Evolutionary conservation across 1,140 invertebrate species (phyloP).

Genomic region (Anastrepha ludens): DNA sequence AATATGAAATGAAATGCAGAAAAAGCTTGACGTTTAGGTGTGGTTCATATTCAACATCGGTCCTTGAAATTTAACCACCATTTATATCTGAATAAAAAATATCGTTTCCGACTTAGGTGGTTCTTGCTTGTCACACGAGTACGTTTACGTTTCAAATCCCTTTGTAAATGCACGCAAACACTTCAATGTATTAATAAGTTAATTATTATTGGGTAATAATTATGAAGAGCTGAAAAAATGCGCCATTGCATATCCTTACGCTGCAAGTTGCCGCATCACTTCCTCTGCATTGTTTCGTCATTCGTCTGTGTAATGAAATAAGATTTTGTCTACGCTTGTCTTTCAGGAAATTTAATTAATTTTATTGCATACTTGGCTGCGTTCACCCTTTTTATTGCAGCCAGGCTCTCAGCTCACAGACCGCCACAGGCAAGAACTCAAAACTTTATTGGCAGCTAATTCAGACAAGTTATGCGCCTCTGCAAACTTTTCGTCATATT

Average conservation of each 20-base stretch:
- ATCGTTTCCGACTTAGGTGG: no score
- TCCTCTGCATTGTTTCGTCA: not conserved
- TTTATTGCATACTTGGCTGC: constrained; percentile 51
- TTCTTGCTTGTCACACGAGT: not conserved
- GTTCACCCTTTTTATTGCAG: constrained; percentile 20
- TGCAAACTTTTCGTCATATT: not conserved
- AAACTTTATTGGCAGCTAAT: constrained; percentile 43
- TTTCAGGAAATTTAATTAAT: constrained; percentile 54
- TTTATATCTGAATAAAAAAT: no score
- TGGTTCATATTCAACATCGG: no score
- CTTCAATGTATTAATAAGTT: constrained; percentile 34
- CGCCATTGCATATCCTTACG: not conserved
- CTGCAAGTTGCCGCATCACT: not conserved
- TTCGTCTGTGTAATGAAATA: not conserved
- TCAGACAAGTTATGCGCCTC: constrained; percentile 17
- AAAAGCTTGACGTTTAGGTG: no score
- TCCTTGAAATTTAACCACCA: no score
- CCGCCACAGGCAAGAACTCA: not conserved
- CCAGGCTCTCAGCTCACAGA: not conserved
- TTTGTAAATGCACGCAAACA: not conserved
- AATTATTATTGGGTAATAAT: constrained; percentile 44
- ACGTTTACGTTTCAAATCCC: not conserved
- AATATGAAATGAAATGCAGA: no score
- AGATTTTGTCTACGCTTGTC: constrained; percentile 34
- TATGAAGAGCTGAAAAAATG: not conserved